phyloP scores from a whole-genome alignment of 2,113 vertebrate genomes.

The Coptodon rendalli region DNA sequence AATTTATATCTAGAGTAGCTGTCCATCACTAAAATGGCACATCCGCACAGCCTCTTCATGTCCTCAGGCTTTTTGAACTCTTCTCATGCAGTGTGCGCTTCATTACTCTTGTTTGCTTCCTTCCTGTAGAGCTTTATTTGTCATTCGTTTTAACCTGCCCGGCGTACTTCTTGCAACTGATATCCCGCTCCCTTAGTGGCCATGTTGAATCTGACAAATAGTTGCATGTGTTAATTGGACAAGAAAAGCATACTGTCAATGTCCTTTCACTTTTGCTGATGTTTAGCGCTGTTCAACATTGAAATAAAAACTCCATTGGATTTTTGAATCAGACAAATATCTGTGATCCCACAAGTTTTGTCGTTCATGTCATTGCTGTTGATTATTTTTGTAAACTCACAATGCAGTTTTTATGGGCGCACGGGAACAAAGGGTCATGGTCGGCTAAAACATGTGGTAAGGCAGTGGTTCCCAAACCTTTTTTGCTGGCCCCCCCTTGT shows the following conservation, averaged over 20 bases:
- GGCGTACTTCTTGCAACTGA: not conserved
- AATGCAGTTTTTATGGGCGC: not conserved
- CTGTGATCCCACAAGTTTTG: not conserved
- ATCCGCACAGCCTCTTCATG: constrained; percentile 7
- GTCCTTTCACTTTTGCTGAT: not conserved
- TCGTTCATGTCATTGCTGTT: fast-evolving
- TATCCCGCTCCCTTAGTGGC: not conserved
- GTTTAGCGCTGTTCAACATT: not conserved
- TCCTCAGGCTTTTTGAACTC: constrained; percentile 18
- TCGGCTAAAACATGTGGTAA: not conserved
- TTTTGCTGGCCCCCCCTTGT: too few species aligned
- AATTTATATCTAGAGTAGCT: constrained; percentile 16
- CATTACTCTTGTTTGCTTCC: not conserved
- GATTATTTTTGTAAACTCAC: not conserved
- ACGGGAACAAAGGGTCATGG: not conserved
- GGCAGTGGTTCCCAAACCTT: too few species aligned
- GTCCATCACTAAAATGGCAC: constrained; percentile 22
- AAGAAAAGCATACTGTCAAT: not conserved
- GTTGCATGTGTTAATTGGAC: not conserved
- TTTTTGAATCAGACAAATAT: not conserved
- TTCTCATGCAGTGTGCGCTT: not conserved
- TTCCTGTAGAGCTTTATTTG: not conserved
- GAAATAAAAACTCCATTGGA: not conserved
- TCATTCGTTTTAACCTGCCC: not conserved
- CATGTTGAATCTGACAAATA: not conserved